Base-by-base conservation (phyloP, 2,888 invertebrate species). In the Capitulum mitella region DNA sequence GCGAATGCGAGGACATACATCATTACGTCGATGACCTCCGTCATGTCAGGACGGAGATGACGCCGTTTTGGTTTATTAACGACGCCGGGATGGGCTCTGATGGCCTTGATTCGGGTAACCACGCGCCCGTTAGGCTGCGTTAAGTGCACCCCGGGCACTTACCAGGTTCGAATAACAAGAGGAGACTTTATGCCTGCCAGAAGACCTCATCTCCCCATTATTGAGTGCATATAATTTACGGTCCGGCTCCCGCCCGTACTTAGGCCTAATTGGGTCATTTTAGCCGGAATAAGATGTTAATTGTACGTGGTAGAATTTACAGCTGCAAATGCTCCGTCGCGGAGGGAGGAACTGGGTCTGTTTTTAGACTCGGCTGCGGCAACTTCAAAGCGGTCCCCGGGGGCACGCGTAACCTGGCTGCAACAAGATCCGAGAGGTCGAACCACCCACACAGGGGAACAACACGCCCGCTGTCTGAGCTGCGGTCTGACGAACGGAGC, bases 191-290 rank as follows among this genome's bases (percentile, higher is more conserved):
- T 64, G 64, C 16, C 10, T 16, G 32, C 32, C 32, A 34, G 34
- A 34, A 19, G 64, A 34, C 64, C 19, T 64, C 16, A 19, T 34
- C 32, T 34, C 64, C 3, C 34, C 64, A 19, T 64, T 64, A 64
- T 64, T 64, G 64, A 34, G 34, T 64, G 64, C 64, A 64, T 64
- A 64, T 70, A 70, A 70, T 40, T 70, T 70, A 70, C 70, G 10
- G 34, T n/a, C 34, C 64, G 34, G 34, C 64, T 64, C 16, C 58
- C n/a, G 58, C n/a, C 29, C 34, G 5, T 64, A 34, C 64, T 64
- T 34, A 37, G 40, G 26, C 22, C 37, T 40, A 70, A 70, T 70
- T 70, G 70, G 34, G 26, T n/a, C 37, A 70, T 37, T n/a, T 37
- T 19, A 70, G 40, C 8, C 37, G 22, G 26, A 70, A 70, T 40